These are phyloP conservation scores for Villa cingulata DNA, from an alignment of 2,888 invertebrate genomes.

Conservation along the genomic window DNA sequence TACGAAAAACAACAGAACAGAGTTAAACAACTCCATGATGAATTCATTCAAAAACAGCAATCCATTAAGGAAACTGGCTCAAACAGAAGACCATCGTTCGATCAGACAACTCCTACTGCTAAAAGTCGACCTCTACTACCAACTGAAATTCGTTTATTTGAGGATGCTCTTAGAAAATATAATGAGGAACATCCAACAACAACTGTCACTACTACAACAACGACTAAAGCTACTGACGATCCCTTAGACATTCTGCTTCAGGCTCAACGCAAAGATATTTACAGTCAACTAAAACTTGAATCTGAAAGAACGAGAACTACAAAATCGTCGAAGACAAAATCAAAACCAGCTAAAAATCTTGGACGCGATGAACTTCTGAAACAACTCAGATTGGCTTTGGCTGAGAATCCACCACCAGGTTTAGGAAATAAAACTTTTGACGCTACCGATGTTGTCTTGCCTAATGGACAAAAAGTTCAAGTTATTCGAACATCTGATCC, in stretches of 20 bases:
- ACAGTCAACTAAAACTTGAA: conserved; percentile 46
- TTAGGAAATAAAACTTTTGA: conserved; percentile 53
- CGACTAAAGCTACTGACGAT: conserved; percentile 30
- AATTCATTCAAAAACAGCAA: conserved; percentile 55
- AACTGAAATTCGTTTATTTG: conserved; percentile 50
- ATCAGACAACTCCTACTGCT: conserved; percentile 9
- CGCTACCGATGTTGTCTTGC: conserved; percentile 57
- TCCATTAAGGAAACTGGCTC: conserved; percentile 38
- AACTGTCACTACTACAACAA: conserved; percentile 43
- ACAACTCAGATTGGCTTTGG: conserved; percentile 58
- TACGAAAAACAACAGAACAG: conserved; percentile 67
- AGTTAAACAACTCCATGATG: conserved; percentile 55
- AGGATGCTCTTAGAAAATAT: conserved; percentile 50
- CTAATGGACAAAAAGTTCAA: conserved; percentile 64
- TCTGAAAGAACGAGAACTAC: conserved; percentile 32
- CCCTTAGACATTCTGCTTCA: conserved; percentile 33
- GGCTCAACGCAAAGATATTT: conserved; percentile 43
- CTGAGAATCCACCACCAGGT: conserved; percentile 51
- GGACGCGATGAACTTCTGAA: conserved; percentile 57
- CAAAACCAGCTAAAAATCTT: conserved; percentile 41
- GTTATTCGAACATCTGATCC: conserved; percentile 57
- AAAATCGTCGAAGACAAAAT: conserved; percentile 42
- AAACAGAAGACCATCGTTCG: conserved; percentile 4
- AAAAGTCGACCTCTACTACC: conserved; percentile 37
- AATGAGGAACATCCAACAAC: conserved; percentile 56